A percentile compares a stretch with the other conserved stretches of the same genome.
Evolutionary conservation across 2,888 invertebrate species (phyloP).

Genomic region (Idaea straminata): DNA sequence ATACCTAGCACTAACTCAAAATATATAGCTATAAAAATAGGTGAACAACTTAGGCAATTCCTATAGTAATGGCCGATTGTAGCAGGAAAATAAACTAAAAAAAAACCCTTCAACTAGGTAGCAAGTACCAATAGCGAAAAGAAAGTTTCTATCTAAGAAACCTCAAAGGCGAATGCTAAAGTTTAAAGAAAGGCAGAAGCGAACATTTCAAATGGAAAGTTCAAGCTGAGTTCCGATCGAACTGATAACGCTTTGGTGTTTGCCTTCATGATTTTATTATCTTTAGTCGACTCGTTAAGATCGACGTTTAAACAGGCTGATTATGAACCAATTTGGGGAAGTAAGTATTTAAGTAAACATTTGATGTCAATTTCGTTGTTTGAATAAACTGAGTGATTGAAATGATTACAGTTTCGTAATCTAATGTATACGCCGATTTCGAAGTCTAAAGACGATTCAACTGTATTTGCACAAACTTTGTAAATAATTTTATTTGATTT

Average conservation of each 20-base stretch:
- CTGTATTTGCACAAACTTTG: constrained; percentile 8
- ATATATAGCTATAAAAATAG: not conserved
- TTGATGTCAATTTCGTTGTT: not conserved
- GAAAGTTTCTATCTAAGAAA: constrained; percentile 59
- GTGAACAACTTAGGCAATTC: constrained; percentile 12
- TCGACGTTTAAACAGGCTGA: constrained; percentile 20
- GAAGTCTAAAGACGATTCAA: not conserved
- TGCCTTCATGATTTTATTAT: constrained; percentile 43
- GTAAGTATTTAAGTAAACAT: not conserved
- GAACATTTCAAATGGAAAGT: constrained; percentile 62
- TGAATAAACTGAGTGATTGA: not conserved
- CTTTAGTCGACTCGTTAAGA: constrained; percentile 35
- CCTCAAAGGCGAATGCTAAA: constrained; percentile 65
- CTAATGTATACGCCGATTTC: too few relatives aligned
- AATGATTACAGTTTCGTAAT: not conserved
- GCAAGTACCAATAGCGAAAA: constrained; percentile 48
- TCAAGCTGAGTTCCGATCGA: constrained; percentile 51
- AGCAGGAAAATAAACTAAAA: constrained; percentile 43
- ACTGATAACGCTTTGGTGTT: constrained; percentile 51
- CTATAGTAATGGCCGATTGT: constrained; percentile 32
- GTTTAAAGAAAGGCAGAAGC: constrained; percentile 62
- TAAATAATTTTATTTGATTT: constrained; percentile 12
- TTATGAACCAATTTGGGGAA: constrained; percentile 10
- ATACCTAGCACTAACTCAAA: not conserved
- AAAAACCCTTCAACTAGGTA: constrained; percentile 45